These are phyloP conservation scores for Morelia viridis DNA, from an alignment of 2,797 vertebrate species.

Conservation along the genomic window DNA sequence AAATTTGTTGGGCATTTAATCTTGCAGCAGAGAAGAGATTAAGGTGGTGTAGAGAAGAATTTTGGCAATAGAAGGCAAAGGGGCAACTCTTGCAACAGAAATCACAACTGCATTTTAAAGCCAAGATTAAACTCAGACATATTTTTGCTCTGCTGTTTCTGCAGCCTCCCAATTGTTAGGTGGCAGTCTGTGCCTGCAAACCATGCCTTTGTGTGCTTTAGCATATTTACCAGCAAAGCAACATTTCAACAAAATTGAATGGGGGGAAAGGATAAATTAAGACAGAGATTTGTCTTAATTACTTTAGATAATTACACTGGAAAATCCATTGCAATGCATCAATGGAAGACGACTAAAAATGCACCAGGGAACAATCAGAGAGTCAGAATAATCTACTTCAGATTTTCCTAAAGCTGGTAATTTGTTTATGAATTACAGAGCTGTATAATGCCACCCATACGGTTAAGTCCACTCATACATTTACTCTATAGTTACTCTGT, in stretches of 20 bases:
- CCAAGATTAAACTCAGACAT: background rate
- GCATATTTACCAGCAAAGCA: background rate
- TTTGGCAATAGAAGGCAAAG: background rate
- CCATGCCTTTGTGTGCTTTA: background rate
- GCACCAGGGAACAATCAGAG: background rate
- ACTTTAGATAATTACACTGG: slow-evolving; percentile 23
- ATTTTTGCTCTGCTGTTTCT: background rate
- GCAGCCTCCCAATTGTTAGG: background rate
- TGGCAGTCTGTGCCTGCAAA: background rate
- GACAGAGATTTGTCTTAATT: slow-evolving; percentile 26
- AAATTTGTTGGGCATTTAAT: too few species aligned
- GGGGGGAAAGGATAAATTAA: background rate
- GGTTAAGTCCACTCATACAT: background rate
- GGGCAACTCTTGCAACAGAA: background rate
- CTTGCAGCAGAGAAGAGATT: too few species aligned
- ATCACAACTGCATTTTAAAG: background rate
- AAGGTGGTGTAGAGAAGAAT: background rate
- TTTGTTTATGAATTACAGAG: slow-evolving; percentile 21
- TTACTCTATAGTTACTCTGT: slow-evolving; percentile 19
- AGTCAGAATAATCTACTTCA: background rate
- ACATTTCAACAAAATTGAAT: slow-evolving; percentile 1
- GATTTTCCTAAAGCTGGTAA: slow-evolving; percentile 35
- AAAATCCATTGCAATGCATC: background rate
- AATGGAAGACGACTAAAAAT: slow-evolving; percentile 31
- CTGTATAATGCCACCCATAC: slow-evolving; percentile 20